A percentile compares a stretch with the other conserved stretches of the same genome.
phyloP scores from a whole-genome alignment of 2,113 vertebrate species.

The Istiophorus platypterus region DNA sequence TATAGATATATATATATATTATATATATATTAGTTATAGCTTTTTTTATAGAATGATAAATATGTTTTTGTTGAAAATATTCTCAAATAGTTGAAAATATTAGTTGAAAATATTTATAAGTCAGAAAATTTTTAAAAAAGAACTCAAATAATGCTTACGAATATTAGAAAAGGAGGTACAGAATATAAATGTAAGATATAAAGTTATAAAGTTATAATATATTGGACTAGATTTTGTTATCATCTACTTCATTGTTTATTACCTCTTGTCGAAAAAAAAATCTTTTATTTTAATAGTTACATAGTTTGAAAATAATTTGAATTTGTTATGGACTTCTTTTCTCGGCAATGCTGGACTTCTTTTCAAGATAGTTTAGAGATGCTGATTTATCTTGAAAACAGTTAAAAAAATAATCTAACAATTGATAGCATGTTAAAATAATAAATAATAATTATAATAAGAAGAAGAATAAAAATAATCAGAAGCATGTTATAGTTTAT shows the following conservation, averaged over 20 bases:
- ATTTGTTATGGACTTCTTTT: neutral
- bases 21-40: neutral
- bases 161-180: neutral
- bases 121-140: neutral
- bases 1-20: no score
- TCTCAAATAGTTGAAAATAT: no score
- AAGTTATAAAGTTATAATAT: neutral
- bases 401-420: neutral
- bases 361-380: neutral
- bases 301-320: neutral
- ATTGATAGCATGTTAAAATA: no score
- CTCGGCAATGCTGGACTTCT: neutral
- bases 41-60: neutral
- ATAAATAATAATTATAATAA: no score
- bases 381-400: neutral
- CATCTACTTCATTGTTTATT: neutral
- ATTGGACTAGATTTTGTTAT: neutral
- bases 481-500: neutral
- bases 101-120: neutral
- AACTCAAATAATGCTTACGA: neutral
- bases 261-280: neutral
- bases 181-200: neutral
- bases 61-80: neutral
- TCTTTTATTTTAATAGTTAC: neutral
- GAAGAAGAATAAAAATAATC: neutral